Evolutionary conservation across 2,888 invertebrate genomes (phyloP), one percentile per base, ranked within the genome.

Genomic region (Athrips mouffetella): DNA sequence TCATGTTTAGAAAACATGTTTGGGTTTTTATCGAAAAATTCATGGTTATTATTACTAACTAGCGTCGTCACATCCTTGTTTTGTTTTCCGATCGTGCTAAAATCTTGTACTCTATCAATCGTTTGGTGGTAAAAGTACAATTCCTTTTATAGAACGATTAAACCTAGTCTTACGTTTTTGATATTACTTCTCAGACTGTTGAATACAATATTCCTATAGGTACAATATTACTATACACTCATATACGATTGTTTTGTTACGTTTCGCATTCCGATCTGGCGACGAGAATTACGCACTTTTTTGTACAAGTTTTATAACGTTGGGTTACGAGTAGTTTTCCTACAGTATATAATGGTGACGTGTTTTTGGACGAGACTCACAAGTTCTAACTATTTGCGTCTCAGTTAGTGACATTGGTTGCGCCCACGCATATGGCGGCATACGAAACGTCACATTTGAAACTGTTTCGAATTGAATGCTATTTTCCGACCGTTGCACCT

Each of bases 241-340:
- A n/a, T 18, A 6, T 15, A 35, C 15, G 15, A 50, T 52, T 58
- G 52, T 55, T n/a, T n/a, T 30, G 53, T 42, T 42, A 20, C 45
- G 54, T 53, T 51, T 50, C 6, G 54, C 58, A 55, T 63, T 57
- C 62, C 53, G 35, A 54, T 48, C 53, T 48, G 53, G 57, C 60
- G 59, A 60, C 55, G 54, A 51, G 48, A 63, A 69, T 63, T 67
- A 65, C 70, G 68, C 66, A 62, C 50, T 35, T 51, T 47, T 47
- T 18, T 15, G 11, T 3, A 11, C 30, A 18, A 27, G 40, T 30
- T 39, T 42, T 44, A 37, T 27, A 15, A 33, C 48, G 4, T 5
- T 25, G 45, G 21, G 33, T 37, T 49, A 50, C 30, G 35, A 21
- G 18, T 45, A 35, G 45, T 45, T 53, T 51, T 49, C 23, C 13